phyloP scores from a whole-genome alignment of 1,140 invertebrate species.

The Cyphomyrmex costatus region DNA sequence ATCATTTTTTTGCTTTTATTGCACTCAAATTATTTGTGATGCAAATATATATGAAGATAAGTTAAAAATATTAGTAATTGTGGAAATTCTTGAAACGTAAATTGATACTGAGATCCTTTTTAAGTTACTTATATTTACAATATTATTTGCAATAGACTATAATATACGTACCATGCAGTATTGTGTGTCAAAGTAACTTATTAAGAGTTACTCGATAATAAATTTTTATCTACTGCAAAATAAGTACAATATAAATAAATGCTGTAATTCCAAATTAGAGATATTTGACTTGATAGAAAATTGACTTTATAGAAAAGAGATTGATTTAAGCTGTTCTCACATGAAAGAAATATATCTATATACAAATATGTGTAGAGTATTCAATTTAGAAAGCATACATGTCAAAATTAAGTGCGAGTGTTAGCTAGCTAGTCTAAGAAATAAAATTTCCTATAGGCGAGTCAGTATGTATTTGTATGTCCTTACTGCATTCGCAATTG shows the following conservation, averaged over 20 bases:
- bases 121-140: neutral
- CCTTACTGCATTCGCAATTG: constrained; percentile 73
- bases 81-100: neutral
- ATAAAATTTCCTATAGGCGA: neutral
- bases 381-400: neutral
- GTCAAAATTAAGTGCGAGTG: neutral
- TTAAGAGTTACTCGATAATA: neutral
- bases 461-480: constrained; percentile 33
- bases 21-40: neutral
- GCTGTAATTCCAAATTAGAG: neutral
- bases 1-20: neutral
- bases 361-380: neutral
- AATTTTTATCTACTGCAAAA: neutral
- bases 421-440: neutral
- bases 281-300: neutral
- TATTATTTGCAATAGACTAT: neutral
- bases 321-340: neutral
- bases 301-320: neutral
- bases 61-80: neutral
- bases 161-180: neutral
- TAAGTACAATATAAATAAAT: neutral
- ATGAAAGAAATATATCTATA: neutral
- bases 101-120: neutral
- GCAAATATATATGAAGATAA: neutral
- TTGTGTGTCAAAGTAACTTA: neutral